Evolutionary conservation across 2,797 vertebrate genomes (phyloP), one percentile per base, ranked within the genome.

Genomic region (Fundulus diaphanus): DNA sequence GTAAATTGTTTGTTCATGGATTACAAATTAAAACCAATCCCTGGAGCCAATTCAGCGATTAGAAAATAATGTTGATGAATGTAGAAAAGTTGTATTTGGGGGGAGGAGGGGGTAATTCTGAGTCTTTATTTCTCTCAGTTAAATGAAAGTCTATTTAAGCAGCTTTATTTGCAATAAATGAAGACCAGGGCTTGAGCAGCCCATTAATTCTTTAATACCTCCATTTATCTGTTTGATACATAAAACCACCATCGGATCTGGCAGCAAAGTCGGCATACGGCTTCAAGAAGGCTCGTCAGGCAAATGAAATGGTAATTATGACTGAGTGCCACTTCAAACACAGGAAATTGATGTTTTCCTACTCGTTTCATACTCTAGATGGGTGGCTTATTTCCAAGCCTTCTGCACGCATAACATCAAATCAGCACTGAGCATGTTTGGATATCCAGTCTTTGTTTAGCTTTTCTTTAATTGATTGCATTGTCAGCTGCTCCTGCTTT

Each of bases 261-360:
- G 74, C 81, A 82, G 77, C 59, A 44, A 69, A 69, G 77, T 82
- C 65, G 70, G 74, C 37, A 73, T 13, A 59, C 27, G 1, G 15
- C 73, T 84, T 83, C 44, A 84, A 87, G 85, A 85, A 87, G 69
- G 24, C 77, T 83, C n/a, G 37, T 82, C 80, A 79, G 42, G 81
- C 75, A 67, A 86, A 83, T 83, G 81, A 85, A 90, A 85, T 81
- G 80, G 82, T 88, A 78, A 88, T 92, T 54, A 42, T 76, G 61
- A 77, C 51, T 73, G 83, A 90, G 88, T 83, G 82, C 74, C 85
- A 85, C 88, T 92, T 91, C 85, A 85, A 84, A 87, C 81, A 65
- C 42, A 78, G 76, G 80, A 82, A 88, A 87, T 79, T 74, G 74
- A 59, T 77, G 56, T 88, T 91, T 90, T 85, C 82, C 82, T 87